A percentile compares a stretch with the other conserved stretches of the same genome.
phyloP scores from a whole-genome alignment of 2,113 vertebrate genomes.

The Neolamprologus sp. region DNA sequence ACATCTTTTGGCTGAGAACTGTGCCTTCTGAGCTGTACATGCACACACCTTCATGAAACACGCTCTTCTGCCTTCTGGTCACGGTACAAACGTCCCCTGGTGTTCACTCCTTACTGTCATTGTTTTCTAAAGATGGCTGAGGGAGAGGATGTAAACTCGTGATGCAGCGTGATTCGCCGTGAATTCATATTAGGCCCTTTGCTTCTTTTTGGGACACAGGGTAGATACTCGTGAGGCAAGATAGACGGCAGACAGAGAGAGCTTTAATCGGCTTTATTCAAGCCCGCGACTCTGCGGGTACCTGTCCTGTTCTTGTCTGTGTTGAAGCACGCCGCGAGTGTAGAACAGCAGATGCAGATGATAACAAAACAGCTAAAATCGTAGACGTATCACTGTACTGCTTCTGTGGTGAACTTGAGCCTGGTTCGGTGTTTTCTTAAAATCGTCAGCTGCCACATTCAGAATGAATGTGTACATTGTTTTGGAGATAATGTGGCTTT shows the following conservation, averaged over 20 bases:
- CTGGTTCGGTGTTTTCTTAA: neutral
- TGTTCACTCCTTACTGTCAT: neutral
- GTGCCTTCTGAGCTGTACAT: slow-evolving; percentile 54
- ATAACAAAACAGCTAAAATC: neutral
- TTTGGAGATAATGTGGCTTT: neutral
- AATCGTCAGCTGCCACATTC: neutral
- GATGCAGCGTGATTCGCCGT: neutral
- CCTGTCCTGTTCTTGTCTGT: neutral
- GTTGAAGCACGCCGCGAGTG: neutral
- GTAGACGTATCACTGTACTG: neutral
- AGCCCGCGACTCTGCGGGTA: neutral
- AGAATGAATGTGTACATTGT: neutral
- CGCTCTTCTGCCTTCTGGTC: slow-evolving; percentile 28
- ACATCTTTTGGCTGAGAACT: slow-evolving; percentile 13
- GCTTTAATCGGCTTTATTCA: neutral
- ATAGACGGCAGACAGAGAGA: neutral
- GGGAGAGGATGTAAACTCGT: neutral
- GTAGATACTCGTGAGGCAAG: neutral
- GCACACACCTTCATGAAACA: neutral
- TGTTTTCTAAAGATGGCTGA: neutral
- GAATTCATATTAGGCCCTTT: neutral
- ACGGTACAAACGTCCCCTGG: neutral
- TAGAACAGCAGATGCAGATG: neutral
- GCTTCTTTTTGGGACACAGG: neutral
- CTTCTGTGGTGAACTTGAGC: neutral